Evolutionary conservation across 2,888 invertebrate genomes (phyloP).

Genomic region (Stenichneumon culpator): DNA sequence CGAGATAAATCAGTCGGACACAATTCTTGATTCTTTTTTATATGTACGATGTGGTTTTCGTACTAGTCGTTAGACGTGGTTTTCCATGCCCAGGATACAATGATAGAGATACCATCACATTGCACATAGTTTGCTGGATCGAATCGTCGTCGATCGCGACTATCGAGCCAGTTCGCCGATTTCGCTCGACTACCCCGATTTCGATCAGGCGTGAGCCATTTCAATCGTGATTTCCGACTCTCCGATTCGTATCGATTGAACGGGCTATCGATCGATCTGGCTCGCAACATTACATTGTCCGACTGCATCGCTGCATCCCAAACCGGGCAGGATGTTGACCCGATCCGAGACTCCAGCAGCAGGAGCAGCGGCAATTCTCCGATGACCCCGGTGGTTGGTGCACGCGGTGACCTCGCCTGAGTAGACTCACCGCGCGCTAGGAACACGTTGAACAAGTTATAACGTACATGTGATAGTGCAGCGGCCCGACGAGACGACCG

Average conservation of each 20-base stretch:
- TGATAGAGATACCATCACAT: no score
- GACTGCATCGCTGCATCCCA: conserved; percentile 72
- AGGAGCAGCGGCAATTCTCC: conserved; percentile 73
- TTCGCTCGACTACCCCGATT: conserved; percentile 35
- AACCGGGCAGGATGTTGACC: conserved; percentile 77
- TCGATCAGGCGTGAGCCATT: conserved; percentile 55
- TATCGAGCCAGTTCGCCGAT: conserved; percentile 11
- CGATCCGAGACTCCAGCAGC: conserved; percentile 70
- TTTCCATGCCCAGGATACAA: no score
- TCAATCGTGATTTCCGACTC: conserved; percentile 41
- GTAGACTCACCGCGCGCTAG: conserved; percentile 67
- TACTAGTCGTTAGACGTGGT: not conserved
- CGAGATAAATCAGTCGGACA: not conserved
- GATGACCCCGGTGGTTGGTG: conserved; percentile 77
- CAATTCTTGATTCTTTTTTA: no score
- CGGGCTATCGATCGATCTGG: conserved; percentile 39
- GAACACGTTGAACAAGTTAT: conserved; percentile 82
- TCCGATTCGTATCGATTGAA: conserved; percentile 41
- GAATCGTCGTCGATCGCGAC: not conserved
- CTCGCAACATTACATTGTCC: conserved; percentile 48
- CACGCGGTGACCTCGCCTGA: conserved; percentile 79
- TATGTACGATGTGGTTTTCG: not conserved
- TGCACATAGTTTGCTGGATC: not conserved
- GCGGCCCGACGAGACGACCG: conserved; percentile 5
- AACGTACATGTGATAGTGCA: conserved; percentile 37